Percentiles rank a stretch among this genome's conserved stretches.
phyloP scores from a whole-genome alignment of 2,797 vertebrate genomes.

The Salarias fasciatus region DNA sequence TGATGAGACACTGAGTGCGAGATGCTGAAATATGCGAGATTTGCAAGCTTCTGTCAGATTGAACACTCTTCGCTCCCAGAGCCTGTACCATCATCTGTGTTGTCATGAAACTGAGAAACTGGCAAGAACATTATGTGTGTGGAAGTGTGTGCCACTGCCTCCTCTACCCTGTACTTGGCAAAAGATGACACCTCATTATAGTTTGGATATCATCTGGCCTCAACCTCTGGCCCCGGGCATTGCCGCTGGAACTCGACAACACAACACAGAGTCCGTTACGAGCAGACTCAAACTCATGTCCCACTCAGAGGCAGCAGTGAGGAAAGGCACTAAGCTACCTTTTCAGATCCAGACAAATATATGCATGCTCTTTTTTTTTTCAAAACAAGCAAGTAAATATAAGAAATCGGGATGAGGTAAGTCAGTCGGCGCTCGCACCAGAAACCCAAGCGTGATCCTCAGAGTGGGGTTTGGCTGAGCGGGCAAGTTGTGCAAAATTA shows the following conservation, averaged over 20 bases:
- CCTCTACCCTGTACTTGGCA: background rate
- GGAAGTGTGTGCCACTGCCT: conserved; percentile 2
- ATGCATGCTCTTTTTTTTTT: conserved; percentile 6
- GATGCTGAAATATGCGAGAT: conserved; percentile 64
- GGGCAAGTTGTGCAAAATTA: conserved; percentile 58
- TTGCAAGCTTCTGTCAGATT: conserved; percentile 69
- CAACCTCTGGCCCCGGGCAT: conserved; percentile 30
- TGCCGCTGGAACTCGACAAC: conserved; percentile 17
- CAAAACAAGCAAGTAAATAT: conserved; percentile 31
- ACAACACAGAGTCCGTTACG: conserved; percentile 1
- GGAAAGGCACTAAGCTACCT: background rate
- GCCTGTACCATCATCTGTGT: conserved; percentile 19
- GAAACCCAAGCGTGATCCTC: conserved; percentile 21
- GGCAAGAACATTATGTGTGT: conserved; percentile 2
- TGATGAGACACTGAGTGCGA: conserved; percentile 65
- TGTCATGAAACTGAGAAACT: conserved; percentile 42
- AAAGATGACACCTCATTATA: conserved; percentile 59
- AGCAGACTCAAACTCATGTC: conserved; percentile 14
- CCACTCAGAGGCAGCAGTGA: background rate
- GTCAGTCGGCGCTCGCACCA: conserved; percentile 27
- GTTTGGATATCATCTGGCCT: conserved; percentile 37
- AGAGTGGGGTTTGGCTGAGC: conserved; percentile 53
- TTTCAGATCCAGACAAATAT: conserved; percentile 13
- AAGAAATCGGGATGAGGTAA: conserved; percentile 8
- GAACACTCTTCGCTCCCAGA: conserved; percentile 31